Conservation (phyloP, 92 coral and sea anemone species). For the Diadumene lineata region DNA sequence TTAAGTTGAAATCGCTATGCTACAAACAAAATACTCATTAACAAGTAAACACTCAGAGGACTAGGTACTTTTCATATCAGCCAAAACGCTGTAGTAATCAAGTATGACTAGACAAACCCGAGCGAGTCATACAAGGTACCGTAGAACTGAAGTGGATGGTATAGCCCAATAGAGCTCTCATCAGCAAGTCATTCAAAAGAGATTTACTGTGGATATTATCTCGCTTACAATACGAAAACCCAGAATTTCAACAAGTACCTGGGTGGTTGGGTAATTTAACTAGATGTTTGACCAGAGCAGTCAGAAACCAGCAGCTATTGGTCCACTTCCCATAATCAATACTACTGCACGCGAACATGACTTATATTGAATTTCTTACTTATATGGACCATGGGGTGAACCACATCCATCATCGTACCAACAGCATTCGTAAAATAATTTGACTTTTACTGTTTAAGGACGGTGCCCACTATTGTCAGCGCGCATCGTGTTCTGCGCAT, state of each 20-base stretch:
- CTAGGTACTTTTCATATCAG: constrained; percentile 65
- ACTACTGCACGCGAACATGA: constrained; percentile 50
- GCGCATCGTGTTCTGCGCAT: no score
- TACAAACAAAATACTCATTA: constrained; percentile 55
- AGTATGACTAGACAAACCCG: constrained; percentile 41
- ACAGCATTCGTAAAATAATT: no score
- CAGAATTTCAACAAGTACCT: constrained; percentile 50
- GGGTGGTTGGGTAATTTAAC: constrained; percentile 65
- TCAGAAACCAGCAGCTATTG: constrained; percentile 53
- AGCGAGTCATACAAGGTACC: constrained; percentile 31
- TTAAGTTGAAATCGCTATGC: no score
- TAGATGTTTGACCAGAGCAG: constrained; percentile 22
- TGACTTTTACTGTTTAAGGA: no score
- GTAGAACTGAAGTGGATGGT: constrained; percentile 42
- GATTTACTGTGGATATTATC: constrained; percentile 49
- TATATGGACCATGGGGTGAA: no score
- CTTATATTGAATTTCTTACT: no score
- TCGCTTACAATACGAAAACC: constrained; percentile 35
- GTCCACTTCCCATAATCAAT: constrained; percentile 64
- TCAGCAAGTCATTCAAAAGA: constrained; percentile 47
- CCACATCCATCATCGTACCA: no score
- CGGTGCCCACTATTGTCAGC: no score
- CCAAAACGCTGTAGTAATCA: constrained; percentile 30
- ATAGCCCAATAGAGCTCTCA: constrained; percentile 34
- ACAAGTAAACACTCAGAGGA: constrained; percentile 63